Evolutionary conservation across 2,888 invertebrate species (phyloP).

Genomic region (Amblyjoppa proteus): DNA sequence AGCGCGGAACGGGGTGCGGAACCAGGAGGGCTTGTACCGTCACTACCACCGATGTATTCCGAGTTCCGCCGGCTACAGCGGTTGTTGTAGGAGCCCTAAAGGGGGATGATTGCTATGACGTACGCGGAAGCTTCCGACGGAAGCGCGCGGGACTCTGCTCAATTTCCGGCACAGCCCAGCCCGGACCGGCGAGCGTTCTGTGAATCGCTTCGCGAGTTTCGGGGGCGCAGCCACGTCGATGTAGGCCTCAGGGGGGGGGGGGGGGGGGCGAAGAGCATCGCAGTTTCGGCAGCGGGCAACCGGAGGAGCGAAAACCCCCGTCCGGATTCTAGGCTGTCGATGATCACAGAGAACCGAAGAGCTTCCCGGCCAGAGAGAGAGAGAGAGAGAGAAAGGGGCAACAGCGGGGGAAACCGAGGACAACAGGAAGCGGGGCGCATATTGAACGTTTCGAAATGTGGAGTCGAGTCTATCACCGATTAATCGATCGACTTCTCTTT

Average conservation of each 20-base stretch:
- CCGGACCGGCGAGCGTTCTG: constrained; percentile 22
- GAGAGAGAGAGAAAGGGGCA: background rate
- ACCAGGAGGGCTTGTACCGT: constrained; percentile 11
- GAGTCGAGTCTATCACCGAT: constrained; percentile 40
- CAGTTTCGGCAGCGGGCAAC: background rate
- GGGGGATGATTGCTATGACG: constrained; percentile 75
- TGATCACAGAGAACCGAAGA: constrained; percentile 17
- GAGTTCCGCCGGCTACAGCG: background rate
- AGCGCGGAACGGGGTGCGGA: background rate
- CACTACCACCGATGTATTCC: constrained; percentile 7
- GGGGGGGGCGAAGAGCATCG: constrained; percentile 10
- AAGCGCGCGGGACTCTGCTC: constrained; percentile 77
- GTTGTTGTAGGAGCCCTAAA: background rate
- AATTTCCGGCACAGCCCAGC: constrained; percentile 77
- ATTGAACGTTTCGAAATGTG: constrained; percentile 48
- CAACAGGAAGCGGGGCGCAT: constrained; percentile 54
- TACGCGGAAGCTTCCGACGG: constrained; percentile 77
- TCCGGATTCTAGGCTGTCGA: constrained; percentile 5
- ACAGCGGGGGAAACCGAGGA: constrained; percentile 39
- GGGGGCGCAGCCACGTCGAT: constrained; percentile 26
- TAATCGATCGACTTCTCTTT: constrained; percentile 61
- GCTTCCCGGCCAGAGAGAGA: background rate
- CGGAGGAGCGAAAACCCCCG: constrained; percentile 7
- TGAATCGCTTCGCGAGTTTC: background rate
- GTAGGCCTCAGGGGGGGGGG: constrained; percentile 24